These are phyloP conservation scores for Noctua fimbriata DNA, from an alignment of 2,888 invertebrate species.

Conservation along the genomic window DNA sequence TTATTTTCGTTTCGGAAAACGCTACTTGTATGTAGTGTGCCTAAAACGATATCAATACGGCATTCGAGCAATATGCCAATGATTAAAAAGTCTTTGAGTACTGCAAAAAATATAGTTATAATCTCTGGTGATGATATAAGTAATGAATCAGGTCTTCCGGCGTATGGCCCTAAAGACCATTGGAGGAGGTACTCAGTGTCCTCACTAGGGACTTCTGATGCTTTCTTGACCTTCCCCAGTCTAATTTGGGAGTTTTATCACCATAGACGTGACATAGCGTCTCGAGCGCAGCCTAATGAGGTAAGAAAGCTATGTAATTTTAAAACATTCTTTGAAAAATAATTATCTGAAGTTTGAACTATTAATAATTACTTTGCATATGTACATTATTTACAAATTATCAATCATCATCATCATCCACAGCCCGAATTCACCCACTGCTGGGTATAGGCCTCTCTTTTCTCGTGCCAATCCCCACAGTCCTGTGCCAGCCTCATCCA, in stretches of 20 bases:
- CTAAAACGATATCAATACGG: slow-evolving; percentile 18
- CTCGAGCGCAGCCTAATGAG: slow-evolving; percentile 91
- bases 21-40: slow-evolving; percentile 6
- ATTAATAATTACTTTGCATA: no score
- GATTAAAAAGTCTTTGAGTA: slow-evolving; percentile 32
- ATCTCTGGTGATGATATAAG: slow-evolving; percentile 93
- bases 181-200: slow-evolving; percentile 79
- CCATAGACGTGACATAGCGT: slow-evolving; percentile 93
- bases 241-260: slow-evolving; percentile 96
- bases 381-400: no score
- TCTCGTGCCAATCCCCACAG: no score
- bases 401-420: no score
- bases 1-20: slow-evolving; percentile 11
- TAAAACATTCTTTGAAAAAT: background rate
- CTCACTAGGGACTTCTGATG: slow-evolving; percentile 91
- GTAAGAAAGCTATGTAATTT: slow-evolving; percentile 76
- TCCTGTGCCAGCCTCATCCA: no score
- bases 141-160: slow-evolving; percentile 94
- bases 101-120: slow-evolving; percentile 74
- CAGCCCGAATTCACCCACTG: no score
- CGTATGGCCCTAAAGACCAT: slow-evolving; percentile 93
- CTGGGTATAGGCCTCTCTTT: no score
- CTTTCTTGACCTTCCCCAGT: slow-evolving; percentile 92
- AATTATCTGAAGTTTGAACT: background rate
- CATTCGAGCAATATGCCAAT: slow-evolving; percentile 27